Evolutionary conservation across 2,113 vertebrate species (phyloP), one percentile per base, ranked within the genome.

Genomic region (Lipophrys pholis): DNA sequence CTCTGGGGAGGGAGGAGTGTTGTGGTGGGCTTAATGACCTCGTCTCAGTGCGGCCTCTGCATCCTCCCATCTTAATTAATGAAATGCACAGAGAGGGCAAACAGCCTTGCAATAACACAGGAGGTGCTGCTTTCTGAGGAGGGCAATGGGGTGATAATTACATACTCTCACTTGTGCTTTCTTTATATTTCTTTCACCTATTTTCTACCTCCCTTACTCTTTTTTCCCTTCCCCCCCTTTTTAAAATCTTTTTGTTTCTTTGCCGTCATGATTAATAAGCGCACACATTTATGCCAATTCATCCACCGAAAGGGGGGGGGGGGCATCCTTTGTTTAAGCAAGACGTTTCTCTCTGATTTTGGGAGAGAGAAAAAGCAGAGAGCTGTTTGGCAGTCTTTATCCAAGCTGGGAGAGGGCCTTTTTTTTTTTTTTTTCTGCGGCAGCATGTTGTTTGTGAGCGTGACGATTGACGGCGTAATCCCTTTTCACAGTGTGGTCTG

Each of bases 401-500:
- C 89, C 86, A 73, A 84, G 86, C 87, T 71, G 52, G 67, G 80
- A 87, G 72, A 86, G 66, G 59, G 72, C 38, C 58, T 86, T 87
- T 85, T 80, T 79, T 71, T 74, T 83, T 30, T 30, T 30, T 72
- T 69, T 69, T 75, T 76, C 83, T 81, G 71, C 69, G 56, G 82
- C 82, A 86, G 82, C 85, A 84, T 89, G 91, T 87, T 91, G 90
- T 91, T 90, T 88, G 81, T 73, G 81, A 87, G 90, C 71, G 71
- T 89, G 88, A 92, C 88, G 82, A 90, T 86, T 92, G 89, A 87
- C 86, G 78, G 83, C 87, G 81, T 93, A 94, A 94, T 93, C 93
- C 92, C 84, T 73, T 93, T 93, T 93, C 92, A 91, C 91, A 89
- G 89, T 80, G 85, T 78, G 83, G 89, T 92, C 91, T 93, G 93